Conservation (phyloP, 2,797 vertebrate genomes). For the Agapornis canus region DNA sequence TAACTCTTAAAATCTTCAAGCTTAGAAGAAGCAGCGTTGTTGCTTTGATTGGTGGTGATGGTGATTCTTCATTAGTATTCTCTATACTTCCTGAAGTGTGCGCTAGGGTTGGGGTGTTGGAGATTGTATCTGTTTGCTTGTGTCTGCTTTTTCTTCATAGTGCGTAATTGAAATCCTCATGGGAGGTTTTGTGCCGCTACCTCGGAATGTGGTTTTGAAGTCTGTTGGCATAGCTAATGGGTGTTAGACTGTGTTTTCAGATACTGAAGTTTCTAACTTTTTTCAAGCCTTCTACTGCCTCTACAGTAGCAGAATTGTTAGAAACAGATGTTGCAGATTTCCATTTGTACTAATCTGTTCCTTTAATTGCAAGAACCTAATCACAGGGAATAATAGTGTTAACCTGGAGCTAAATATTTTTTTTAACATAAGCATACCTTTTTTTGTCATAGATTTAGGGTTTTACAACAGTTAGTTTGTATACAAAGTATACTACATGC, state of each 20-base stretch:
- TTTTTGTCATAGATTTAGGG: not conserved
- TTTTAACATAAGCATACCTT: not conserved
- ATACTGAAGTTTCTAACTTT: slow-evolving; percentile 36
- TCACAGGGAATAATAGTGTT: not conserved
- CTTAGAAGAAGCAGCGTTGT: not conserved
- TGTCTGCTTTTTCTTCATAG: slow-evolving; percentile 56
- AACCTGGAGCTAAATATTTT: not conserved
- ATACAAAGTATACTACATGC: not conserved
- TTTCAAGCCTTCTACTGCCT: not conserved
- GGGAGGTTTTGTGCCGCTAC: slow-evolving; percentile 41
- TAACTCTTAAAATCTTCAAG: slow-evolving; percentile 9
- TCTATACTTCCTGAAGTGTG: not conserved
- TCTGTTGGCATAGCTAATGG: slow-evolving; percentile 57
- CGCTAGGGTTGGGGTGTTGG: slow-evolving; percentile 1
- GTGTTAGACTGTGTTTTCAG: slow-evolving; percentile 33
- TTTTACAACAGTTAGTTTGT: not conserved
- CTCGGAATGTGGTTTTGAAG: slow-evolving; percentile 61
- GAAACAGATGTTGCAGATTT: slow-evolving; percentile 54
- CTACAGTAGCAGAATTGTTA: slow-evolving; percentile 45
- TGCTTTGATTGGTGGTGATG: slow-evolving; percentile 48
- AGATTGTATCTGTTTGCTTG: slow-evolving; percentile 57
- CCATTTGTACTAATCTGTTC: slow-evolving; percentile 40
- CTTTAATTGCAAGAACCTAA: slow-evolving; percentile 42
- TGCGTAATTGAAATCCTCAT: slow-evolving; percentile 63
- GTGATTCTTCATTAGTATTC: slow-evolving; percentile 60